Base-by-base conservation (phyloP, 2,797 vertebrate genomes). In the Selene dorsalis region DNA sequence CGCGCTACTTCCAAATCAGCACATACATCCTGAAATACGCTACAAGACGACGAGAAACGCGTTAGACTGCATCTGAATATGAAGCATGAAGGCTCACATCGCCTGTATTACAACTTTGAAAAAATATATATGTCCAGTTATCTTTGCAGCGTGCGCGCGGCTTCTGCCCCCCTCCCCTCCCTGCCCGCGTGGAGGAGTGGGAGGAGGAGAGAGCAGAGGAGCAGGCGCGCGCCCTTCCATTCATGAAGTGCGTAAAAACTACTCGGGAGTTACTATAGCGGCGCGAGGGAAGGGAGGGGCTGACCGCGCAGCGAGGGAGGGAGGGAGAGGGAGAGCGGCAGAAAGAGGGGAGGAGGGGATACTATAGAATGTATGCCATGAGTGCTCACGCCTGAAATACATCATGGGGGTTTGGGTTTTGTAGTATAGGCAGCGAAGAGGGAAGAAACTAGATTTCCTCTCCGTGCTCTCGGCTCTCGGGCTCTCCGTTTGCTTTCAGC, bases 241-340 rank as follows among this genome's bases (percentile, higher is more conserved):
- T 95, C 93, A 95, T 93, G 93, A 94, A 94, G 92, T 90, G 85
- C 78, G 80, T 84, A 79, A 88, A 43, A 67, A 73, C 88, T 84
- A 87, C 89, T 89, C 84, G 26, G 83, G 81, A 93, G 88, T 92
- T 80, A 93, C 93, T 93, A 93, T 88, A 86, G 84, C 84, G 69
- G 84, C 86, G 84, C 80, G 89, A 86, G 89, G 69, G 86, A 75
- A 30, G 89, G 83, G 86, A 80, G 50, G 89, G 85, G 77, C 62
- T 60, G 78, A 83, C 11, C 4, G 7, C 32, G 32, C 28, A n/a
- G 30, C 32, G 32, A 4, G 12, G 6, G 35, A 20, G 62, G 32
- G 32, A 35, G 7, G 53, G 66, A 55, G 65, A 62, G n/a, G n/a
- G 67, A 16, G 53, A 57, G 32, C 32, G 32, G 32, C 32, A 35